Conservation (phyloP, 2,113 vertebrate genomes). For the Ophiodon elongatus region DNA sequence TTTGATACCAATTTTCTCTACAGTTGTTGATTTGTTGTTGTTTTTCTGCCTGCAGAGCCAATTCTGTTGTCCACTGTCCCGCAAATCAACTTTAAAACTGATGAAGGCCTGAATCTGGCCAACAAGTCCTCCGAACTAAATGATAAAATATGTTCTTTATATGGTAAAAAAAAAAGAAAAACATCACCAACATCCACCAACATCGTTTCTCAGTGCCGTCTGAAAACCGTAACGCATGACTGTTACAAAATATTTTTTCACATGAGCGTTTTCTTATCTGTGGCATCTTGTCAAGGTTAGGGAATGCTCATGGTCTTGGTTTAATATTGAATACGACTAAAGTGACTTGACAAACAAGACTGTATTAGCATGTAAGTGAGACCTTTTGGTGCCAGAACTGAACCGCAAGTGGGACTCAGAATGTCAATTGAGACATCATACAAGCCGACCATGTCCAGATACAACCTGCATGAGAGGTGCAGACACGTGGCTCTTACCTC, state of each 20-base stretch:
- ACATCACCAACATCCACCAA: no score
- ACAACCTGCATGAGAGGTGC: no score
- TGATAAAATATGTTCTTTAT: no score
- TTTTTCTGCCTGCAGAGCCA: not conserved
- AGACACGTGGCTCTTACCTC: not conserved
- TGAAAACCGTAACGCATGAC: no score
- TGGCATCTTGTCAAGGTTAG: no score
- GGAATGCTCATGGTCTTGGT: no score
- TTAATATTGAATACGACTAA: no score
- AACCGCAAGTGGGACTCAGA: not conserved
- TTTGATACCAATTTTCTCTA: not conserved
- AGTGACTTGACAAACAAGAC: no score
- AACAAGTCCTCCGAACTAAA: not conserved
- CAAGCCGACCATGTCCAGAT: no score
- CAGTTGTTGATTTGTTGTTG: not conserved
- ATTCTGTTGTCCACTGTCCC: not conserved
- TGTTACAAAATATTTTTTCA: not conserved
- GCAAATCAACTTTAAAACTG: not conserved
- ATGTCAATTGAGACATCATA: no score
- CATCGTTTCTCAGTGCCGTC: no score
- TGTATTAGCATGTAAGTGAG: not conserved
- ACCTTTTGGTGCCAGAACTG: not conserved
- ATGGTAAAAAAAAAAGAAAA: no score
- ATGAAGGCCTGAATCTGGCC: not conserved
- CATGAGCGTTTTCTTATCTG: not conserved